These are phyloP conservation scores for Halocynthia roretzi DNA, from an alignment of 23 tunicate species.

Conservation along the genomic window DNA sequence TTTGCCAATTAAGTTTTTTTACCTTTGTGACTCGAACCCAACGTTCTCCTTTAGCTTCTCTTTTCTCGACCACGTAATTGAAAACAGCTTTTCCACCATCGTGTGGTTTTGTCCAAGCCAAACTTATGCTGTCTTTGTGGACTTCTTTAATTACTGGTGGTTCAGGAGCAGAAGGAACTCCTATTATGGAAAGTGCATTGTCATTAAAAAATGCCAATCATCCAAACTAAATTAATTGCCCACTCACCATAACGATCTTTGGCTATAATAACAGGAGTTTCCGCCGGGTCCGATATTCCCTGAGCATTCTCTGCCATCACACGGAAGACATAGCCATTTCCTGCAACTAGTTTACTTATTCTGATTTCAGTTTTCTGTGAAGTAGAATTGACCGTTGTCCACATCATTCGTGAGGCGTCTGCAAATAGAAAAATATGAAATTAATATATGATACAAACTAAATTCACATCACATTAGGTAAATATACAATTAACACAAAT, in stretches of 20 bases:
- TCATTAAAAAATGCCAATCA: too few relatives aligned
- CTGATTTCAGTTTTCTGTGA: slow-evolving; percentile 69
- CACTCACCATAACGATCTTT: slow-evolving; percentile 62
- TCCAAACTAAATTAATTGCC: too few relatives aligned
- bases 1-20: neutral
- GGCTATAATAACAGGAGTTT: slow-evolving; percentile 49
- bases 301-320: slow-evolving; percentile 94
- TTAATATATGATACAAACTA: neutral
- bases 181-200: too few relatives aligned
- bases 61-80: slow-evolving; percentile 89
- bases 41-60: slow-evolving; percentile 69
- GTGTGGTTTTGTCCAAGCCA: slow-evolving; percentile 80
- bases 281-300: slow-evolving; percentile 86
- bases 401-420: slow-evolving; percentile 75
- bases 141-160: slow-evolving; percentile 71
- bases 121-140: slow-evolving; percentile 66
- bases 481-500: too few relatives aligned
- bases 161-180: slow-evolving; percentile 81
- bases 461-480: too few relatives aligned
- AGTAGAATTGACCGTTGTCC: slow-evolving; percentile 85
- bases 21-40: slow-evolving; percentile 84
- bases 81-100: slow-evolving; percentile 92
- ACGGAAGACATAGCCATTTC: slow-evolving; percentile 69
- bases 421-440: neutral
- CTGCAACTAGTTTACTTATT: slow-evolving; percentile 65